A percentile compares a stretch with the other conserved stretches of the same genome.
These are phyloP conservation scores for Amazona vittata DNA, from an alignment of 2,113 vertebrate genomes.

Conservation along the genomic window DNA sequence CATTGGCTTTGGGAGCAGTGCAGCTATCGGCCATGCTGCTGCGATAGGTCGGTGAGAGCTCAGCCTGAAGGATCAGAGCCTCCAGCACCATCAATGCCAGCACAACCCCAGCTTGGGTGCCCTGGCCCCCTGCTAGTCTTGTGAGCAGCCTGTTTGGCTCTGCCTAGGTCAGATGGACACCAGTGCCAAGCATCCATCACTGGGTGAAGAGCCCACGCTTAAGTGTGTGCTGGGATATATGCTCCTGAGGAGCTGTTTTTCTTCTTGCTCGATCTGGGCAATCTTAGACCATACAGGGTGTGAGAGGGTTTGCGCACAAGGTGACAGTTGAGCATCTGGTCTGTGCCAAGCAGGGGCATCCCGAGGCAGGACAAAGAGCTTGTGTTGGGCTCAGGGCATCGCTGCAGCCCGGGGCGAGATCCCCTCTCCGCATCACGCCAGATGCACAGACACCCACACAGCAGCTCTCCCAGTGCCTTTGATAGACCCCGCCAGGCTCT, in stretches of 20 bases:
- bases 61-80: background rate
- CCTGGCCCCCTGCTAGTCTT: background rate
- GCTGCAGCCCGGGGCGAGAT: rapidly evolving
- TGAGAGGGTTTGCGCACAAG: background rate
- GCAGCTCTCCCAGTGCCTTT: background rate
- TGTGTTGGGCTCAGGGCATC: background rate
- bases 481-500: background rate
- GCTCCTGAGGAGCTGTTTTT: background rate
- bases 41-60: background rate
- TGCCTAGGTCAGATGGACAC: background rate
- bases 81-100: background rate
- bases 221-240: rapidly evolving
- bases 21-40: background rate
- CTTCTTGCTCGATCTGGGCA: background rate
- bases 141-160: background rate
- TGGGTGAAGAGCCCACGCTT: background rate
- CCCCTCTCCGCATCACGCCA: rapidly evolving
- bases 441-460: background rate
- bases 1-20: background rate
- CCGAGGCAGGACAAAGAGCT: background rate
- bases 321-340: rapidly evolving
- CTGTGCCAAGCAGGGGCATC: background rate
- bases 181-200: background rate
- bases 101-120: background rate
- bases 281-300: rapidly evolving